Percentiles rank a stretch among this genome's conserved stretches.
Evolutionary conservation across 2,888 invertebrate genomes (phyloP).

Genomic region (Heteropelma amictum): DNA sequence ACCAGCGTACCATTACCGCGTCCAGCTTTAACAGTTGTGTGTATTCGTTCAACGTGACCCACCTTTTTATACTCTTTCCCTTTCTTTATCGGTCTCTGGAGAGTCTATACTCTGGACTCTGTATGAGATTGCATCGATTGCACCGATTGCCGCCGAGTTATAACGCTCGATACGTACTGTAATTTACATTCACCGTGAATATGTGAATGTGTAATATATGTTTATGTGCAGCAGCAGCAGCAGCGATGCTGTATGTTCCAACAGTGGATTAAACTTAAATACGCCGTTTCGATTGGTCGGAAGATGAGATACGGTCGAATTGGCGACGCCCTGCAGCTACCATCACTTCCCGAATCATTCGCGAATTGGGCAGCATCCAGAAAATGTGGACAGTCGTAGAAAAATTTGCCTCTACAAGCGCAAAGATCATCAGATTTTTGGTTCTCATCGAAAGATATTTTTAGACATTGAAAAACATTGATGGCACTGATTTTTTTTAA

Average conservation of each 20-base stretch:
- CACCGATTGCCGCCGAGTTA: constrained; percentile 29
- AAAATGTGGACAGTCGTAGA: background rate
- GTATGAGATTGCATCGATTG: constrained; percentile 57
- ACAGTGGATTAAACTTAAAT: constrained; percentile 26
- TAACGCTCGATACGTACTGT: background rate
- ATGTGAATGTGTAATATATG: constrained; percentile 56
- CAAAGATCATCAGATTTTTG: background rate
- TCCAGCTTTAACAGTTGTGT: constrained; percentile 22
- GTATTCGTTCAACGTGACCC: constrained; percentile 38
- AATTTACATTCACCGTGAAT: background rate
- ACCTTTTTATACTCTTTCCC: constrained; percentile 51
- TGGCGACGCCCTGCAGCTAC: constrained; percentile 1
- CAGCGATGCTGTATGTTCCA: background rate
- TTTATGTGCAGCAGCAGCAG: constrained; percentile 6
- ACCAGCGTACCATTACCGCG: constrained; percentile 1
- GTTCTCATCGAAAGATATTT: background rate
- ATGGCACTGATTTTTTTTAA: background rate
- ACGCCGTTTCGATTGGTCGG: background rate
- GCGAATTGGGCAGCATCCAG: constrained; percentile 11
- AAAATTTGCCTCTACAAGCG: background rate
- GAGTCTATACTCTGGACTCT: constrained; percentile 39
- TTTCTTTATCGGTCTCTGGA: constrained; percentile 56
- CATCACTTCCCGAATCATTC: constrained; percentile 16
- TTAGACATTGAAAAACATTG: background rate
- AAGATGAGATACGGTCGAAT: constrained; percentile 10